Conservation (phyloP, 2,113 vertebrate genomes). For the Psettodes erumei region DNA sequence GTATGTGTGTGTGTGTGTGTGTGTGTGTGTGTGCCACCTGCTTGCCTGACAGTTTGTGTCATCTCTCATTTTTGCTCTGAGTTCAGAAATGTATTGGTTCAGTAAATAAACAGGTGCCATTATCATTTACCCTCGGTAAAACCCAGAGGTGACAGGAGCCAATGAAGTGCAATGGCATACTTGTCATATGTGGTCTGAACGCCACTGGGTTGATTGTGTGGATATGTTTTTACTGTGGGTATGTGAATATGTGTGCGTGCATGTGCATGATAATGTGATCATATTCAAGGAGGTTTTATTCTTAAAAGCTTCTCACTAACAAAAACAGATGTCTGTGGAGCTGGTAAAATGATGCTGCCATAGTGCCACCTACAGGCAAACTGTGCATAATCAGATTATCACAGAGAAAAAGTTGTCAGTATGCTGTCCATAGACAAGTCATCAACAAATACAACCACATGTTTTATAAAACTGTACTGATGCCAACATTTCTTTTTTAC, state of each 20-base stretch:
- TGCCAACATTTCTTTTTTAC: not conserved
- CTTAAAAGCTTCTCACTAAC: not conserved
- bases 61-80: not conserved
- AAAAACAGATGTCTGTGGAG: not conserved
- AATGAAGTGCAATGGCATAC: constrained; percentile 69
- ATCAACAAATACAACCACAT: too few relatives aligned
- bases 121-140: constrained; percentile 13
- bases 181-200: constrained; percentile 62
- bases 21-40: not conserved
- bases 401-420: not conserved
- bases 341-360: constrained; percentile 8
- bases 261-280: not conserved
- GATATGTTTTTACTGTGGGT: not conserved
- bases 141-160: constrained; percentile 13
- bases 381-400: not conserved
- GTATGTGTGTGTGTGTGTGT: not conserved
- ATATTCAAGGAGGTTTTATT: constrained; percentile 16
- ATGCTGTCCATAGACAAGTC: too few relatives aligned
- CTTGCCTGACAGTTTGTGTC: not conserved
- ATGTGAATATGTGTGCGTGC: constrained; percentile 1
- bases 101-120: constrained; percentile 18
- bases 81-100: not conserved
- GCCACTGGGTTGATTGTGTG: constrained; percentile 42
- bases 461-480: not conserved
- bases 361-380: constrained; percentile 71